Conservation (phyloP, 2,113 vertebrate genomes). For the Cairina moschata region DNA sequence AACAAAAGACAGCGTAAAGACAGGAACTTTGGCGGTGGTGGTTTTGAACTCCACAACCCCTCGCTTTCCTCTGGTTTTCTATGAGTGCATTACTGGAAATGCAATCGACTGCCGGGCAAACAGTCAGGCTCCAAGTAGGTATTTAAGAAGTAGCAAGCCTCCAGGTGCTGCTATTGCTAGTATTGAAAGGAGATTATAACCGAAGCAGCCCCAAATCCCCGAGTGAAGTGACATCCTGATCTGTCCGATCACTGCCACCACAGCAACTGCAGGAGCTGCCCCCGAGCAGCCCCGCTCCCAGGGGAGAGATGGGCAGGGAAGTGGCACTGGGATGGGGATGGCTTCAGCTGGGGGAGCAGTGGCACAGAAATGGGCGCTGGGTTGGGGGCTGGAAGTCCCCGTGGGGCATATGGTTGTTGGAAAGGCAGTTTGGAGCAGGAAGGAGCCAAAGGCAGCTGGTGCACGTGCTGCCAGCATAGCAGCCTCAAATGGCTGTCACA, state of each 20-base stretch:
- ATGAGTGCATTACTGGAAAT: neutral
- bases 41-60: conserved; percentile 5
- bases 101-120: neutral
- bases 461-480: neutral
- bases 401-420: neutral
- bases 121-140: neutral
- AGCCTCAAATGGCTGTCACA: neutral
- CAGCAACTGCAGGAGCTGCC: neutral
- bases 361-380: neutral
- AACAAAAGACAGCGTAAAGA: conserved; percentile 22
- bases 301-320: accelerated
- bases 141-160: neutral
- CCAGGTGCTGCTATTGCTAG: neutral
- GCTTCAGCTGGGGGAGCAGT: neutral
- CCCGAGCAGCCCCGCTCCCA: accelerated
- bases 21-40: conserved; percentile 17
- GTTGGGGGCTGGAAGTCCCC: accelerated
- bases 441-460: neutral
- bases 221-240: neutral
- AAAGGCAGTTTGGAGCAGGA: neutral
- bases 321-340: neutral
- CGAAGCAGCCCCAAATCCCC: neutral
- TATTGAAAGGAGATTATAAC: neutral
- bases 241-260: neutral
- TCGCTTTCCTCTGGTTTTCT: conserved; percentile 4